phyloP scores from a whole-genome alignment of 92 coral and sea anemone genomes.

The Bergia sp. region DNA sequence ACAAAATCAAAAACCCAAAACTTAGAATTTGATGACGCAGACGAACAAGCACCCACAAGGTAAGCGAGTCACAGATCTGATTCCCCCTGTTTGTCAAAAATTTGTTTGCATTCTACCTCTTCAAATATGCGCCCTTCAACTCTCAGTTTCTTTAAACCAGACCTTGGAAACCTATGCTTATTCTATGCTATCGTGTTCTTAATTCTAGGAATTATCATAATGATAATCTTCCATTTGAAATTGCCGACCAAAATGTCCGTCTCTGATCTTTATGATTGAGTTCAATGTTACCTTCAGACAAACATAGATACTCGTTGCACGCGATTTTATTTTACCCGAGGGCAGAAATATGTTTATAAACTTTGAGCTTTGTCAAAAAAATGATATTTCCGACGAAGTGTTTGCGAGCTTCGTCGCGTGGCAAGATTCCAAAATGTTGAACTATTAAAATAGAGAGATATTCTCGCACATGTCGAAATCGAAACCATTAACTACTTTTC shows the following conservation, averaged over 20 bases:
- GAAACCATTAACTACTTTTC: background rate
- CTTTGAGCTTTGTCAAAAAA: background rate
- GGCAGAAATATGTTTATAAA: background rate
- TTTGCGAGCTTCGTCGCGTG: background rate
- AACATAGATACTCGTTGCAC: slow-evolving; percentile 3
- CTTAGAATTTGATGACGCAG: slow-evolving; percentile 18
- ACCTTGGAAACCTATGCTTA: background rate
- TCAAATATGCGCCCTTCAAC: background rate
- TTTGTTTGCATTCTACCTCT: background rate
- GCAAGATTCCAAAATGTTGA: background rate
- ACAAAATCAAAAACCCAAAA: slow-evolving; percentile 7
- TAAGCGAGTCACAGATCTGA: background rate
- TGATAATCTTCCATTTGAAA: background rate
- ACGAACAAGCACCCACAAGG: slow-evolving; percentile 13
- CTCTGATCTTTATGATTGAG: background rate
- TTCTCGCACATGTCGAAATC: background rate
- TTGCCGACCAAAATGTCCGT: background rate
- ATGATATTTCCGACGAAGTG: background rate
- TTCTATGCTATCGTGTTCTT: background rate
- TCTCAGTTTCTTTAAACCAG: background rate
- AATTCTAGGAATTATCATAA: slow-evolving; percentile 6
- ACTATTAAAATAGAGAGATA: too few species aligned
- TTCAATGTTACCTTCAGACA: background rate
- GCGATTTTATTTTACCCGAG: slow-evolving; percentile 7
- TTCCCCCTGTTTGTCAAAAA: too few species aligned